A percentile compares a stretch with the other conserved stretches of the same genome.
phyloP scores from a whole-genome alignment of 1,140 invertebrate species.

The Aradophagus sp. region DNA sequence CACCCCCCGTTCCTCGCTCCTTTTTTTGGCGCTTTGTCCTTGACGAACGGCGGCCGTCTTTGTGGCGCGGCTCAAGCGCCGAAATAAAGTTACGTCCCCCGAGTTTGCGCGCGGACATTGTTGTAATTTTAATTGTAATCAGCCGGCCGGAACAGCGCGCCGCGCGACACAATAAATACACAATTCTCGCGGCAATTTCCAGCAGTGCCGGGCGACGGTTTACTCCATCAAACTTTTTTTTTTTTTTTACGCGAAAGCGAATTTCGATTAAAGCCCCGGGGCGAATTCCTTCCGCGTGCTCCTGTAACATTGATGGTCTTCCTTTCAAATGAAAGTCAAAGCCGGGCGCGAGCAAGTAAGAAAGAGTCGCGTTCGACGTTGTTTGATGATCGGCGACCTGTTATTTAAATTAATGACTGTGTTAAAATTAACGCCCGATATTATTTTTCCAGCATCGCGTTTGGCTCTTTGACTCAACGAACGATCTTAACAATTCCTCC shows the following conservation, averaged over 20 bases:
- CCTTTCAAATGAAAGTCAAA: constrained; percentile 36
- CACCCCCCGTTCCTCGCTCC: too few species aligned
- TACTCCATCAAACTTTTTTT: constrained; percentile 20
- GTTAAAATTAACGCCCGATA: constrained; percentile 12
- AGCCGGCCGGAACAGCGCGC: too few species aligned
- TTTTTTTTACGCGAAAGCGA: constrained; percentile 24
- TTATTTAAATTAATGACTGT: constrained; percentile 21
- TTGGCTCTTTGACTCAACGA: too few species aligned
- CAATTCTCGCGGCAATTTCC: too few species aligned
- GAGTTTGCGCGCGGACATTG: too few species aligned
- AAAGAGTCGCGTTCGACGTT: constrained; percentile 6
- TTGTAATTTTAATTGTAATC: too few species aligned
- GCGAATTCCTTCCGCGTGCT: constrained; percentile 23
- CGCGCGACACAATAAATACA: neutral
- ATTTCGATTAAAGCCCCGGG: constrained; percentile 26
- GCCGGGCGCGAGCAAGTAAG: constrained; percentile 9
- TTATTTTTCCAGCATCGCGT: too few species aligned
- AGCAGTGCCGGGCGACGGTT: neutral
- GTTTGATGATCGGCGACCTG: constrained; percentile 23
- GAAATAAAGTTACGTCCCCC: constrained; percentile 16
- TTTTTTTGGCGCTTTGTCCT: constrained; percentile 23
- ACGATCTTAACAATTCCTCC: too few species aligned
- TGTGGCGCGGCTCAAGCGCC: constrained; percentile 7
- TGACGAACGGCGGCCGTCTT: constrained; percentile 23
- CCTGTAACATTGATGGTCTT: constrained; percentile 28